Conservation (phyloP, 2,113 vertebrate species). For the Pavo muticus region DNA sequence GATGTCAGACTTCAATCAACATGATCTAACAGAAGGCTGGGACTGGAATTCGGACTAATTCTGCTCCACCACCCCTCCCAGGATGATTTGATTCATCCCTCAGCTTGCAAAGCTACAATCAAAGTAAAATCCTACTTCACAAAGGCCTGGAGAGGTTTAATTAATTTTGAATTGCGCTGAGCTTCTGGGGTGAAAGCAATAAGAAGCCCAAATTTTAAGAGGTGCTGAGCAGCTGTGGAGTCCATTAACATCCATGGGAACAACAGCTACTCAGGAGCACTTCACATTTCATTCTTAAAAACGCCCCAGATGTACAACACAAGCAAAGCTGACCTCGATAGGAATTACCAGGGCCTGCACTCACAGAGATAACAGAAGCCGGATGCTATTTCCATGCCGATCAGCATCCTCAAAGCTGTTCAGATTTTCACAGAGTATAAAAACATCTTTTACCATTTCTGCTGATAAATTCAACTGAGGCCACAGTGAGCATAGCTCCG, state of each 20-base stretch:
- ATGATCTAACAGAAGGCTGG: rapidly evolving
- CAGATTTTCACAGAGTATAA: background rate
- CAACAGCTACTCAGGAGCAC: background rate
- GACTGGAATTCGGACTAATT: background rate
- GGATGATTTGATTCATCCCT: rapidly evolving
- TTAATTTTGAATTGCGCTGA: background rate
- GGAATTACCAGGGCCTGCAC: background rate
- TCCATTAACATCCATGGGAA: background rate
- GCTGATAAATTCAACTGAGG: background rate
- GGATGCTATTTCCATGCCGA: background rate
- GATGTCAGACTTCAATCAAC: background rate
- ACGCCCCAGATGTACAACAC: background rate
- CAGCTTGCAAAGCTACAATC: background rate
- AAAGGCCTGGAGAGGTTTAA: background rate
- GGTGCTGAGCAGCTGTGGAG: background rate
- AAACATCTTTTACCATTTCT: background rate
- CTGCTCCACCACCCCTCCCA: background rate
- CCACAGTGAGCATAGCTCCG: rapidly evolving
- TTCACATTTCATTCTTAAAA: background rate
- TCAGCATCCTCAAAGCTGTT: background rate
- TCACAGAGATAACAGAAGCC: background rate
- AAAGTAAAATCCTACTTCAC: background rate
- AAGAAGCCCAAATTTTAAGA: background rate
- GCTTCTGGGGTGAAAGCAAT: background rate
- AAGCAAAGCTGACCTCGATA: background rate